Evolutionary conservation across 53 echinoderm and acorn worm species (phyloP), one percentile per base, ranked within the genome.

Genomic region (Patiria pectinifera): DNA sequence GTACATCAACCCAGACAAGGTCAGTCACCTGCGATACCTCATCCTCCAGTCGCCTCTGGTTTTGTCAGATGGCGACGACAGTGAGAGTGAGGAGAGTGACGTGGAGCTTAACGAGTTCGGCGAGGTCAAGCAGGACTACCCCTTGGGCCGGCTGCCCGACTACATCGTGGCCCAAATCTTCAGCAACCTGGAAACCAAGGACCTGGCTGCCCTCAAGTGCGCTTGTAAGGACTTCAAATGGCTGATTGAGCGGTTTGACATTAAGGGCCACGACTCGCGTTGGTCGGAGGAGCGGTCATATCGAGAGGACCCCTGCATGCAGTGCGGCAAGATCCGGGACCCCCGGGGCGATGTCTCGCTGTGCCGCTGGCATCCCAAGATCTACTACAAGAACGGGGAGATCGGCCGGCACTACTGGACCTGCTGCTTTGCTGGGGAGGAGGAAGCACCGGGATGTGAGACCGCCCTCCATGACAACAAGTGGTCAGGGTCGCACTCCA

Each of bases 261-360:
- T 98, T 22, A 80, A 74, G 26, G 95, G 95, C 13, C 44, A 53
- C 2, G 98, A 98, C 86, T 95, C 95, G 8, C 83, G 82, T 80
- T 98, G 98, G 98, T 80, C 91, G n/a, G 94, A 93, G 84, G 46
- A 76, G 16, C 75, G 82, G 16, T 81, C 71, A 2, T 98, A 98
- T 79, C 83, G 94, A 18, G 93, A 93, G 53, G 98, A 98, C 83
- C 98, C 98, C 71, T 98, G 98, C 86, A 96, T 96, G 95, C 95
- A 98, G 86, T 98, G 98, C 60, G 98, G 98, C 46, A 98, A 98
- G 95, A 95, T 98, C 43, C 91, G 93, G 44, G 98, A 98, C 76
- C 93, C 95, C 21, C 63, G 96, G 43, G 98, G 98, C 2, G 98
- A 98, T 71, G 98, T 98, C 47, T 98, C 98, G 2, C 93, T 98